A percentile compares a stretch with the other conserved stretches of the same genome.
These are phyloP conservation scores for Menura novaehollandiae DNA, from an alignment of 2,113 vertebrate species.

Conservation along the genomic window DNA sequence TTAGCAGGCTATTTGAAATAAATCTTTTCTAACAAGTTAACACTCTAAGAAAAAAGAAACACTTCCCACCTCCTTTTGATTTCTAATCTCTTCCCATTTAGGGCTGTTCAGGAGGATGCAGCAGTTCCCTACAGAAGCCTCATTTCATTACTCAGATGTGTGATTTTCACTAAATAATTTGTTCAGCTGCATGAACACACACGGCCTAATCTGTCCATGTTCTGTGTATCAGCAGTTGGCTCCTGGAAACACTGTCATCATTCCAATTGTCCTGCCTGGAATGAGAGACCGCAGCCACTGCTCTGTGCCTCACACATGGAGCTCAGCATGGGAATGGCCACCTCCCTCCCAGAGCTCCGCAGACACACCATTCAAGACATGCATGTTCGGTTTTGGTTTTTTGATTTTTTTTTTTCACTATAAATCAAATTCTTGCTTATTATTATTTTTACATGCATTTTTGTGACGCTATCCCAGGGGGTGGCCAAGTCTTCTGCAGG, in stretches of 20 bases:
- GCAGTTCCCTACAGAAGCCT: not conserved
- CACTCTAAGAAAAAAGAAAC: not conserved
- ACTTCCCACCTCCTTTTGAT: not conserved
- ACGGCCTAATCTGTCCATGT: rapidly evolving
- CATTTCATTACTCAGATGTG: not conserved
- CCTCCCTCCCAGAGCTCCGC: not conserved
- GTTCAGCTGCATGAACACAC: not conserved
- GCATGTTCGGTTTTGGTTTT: not conserved
- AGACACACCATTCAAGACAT: not conserved
- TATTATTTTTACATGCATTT: not conserved
- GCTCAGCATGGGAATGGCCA: not conserved
- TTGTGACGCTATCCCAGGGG: not conserved
- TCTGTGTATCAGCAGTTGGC: not conserved
- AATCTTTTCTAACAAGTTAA: not conserved
- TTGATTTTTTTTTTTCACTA: not conserved
- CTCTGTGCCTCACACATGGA: not conserved
- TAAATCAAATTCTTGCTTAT: not conserved
- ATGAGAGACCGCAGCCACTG: not conserved
- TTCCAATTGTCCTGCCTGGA: not conserved
- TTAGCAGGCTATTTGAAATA: not conserved
- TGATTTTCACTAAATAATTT: not conserved
- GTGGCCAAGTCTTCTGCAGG: not conserved
- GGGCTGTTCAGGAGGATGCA: not conserved
- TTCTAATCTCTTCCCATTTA: not conserved
- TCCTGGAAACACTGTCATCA: not conserved